Base-by-base conservation (phyloP, 2,797 vertebrate genomes). In the Ficedula albicollis region DNA sequence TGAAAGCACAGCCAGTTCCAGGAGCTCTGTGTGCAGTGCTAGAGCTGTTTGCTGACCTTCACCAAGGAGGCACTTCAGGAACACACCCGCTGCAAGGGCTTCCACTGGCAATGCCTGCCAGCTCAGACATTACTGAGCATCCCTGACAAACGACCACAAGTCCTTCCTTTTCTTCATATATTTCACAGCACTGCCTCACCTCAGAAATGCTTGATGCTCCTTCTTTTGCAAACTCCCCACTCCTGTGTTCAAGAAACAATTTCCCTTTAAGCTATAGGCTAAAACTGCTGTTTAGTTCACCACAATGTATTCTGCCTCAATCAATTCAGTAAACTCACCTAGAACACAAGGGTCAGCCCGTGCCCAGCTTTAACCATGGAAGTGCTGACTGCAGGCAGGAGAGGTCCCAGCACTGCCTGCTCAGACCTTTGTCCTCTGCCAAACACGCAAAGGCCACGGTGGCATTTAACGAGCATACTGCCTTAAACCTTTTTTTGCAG, bases 401-500 rank as follows among this genome's bases (percentile, higher is more conserved):
- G 30, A 70, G 58, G 51, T 80, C 91, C 59, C 9, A 58, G 72
- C 5, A 79, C 55, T 27, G 49, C 3, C 64, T 86, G 49, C 86
- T 43, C 77, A 76, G 90, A 91, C 67, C 87, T 95, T 87, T 93
- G 89, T 21, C 38, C 84, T 68, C 12, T 39, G 80, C 21, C 72
- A 79, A 87, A 44, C 38, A 81, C 3, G 1, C 59, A 59, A 66
- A 87, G 30, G 26, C 27, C 54, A 43, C 10, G 5, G 6, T 5
- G 12, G 14, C 39, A 81, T 68, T 96, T 92, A 72, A 90, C 4
- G 1, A 52, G 39, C 15, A 81, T 68, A 8, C 1, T 82, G 77
- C 86, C 80, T 80, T 63, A 81, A 82, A 95, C 16, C 43, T 22
- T 56, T 49, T 74, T 75, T 17, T 54, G 52, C 43, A 55, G 44